Evolutionary conservation across 2,113 vertebrate genomes (phyloP).

Genomic region (Petrocephalus microphthalmus): DNA sequence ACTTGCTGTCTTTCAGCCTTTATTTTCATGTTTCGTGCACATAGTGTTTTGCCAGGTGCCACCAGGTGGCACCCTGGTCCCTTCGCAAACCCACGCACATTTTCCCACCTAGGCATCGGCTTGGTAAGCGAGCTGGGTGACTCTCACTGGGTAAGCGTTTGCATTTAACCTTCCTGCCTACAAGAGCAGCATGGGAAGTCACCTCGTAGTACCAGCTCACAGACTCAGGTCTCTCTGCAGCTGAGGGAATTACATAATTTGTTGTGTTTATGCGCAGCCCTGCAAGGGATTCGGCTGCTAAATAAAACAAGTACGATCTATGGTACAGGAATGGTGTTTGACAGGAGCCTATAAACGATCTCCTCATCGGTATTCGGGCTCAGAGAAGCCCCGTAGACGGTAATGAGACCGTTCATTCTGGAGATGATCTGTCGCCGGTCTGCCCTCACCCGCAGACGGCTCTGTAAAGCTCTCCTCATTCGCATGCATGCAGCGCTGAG

Average conservation of each 20-base stretch:
- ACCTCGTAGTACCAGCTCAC: neutral
- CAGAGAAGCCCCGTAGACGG: conserved; percentile 10
- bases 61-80: conserved; percentile 1
- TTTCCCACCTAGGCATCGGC: neutral
- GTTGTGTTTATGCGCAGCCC: conserved; percentile 27
- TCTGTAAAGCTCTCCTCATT: neutral
- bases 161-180: neutral
- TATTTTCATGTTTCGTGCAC: neutral
- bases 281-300: conserved; percentile 33
- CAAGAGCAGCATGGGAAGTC: neutral
- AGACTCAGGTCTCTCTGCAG: conserved; percentile 18
- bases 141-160: neutral
- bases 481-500: neutral
- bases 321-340: conserved; percentile 33
- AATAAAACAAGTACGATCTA: conserved; percentile 20
- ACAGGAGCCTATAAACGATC: conserved; percentile 30
- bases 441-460: neutral
- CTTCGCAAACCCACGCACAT: neutral
- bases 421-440: neutral
- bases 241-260: neutral
- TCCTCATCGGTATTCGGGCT: conserved; percentile 41
- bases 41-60: neutral
- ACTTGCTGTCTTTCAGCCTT: neutral
- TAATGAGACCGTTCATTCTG: conserved; percentile 23
- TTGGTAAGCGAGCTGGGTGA: neutral